These are phyloP conservation scores for Laspeyria flexula DNA, from an alignment of 2,888 invertebrate species.

Conservation along the genomic window DNA sequence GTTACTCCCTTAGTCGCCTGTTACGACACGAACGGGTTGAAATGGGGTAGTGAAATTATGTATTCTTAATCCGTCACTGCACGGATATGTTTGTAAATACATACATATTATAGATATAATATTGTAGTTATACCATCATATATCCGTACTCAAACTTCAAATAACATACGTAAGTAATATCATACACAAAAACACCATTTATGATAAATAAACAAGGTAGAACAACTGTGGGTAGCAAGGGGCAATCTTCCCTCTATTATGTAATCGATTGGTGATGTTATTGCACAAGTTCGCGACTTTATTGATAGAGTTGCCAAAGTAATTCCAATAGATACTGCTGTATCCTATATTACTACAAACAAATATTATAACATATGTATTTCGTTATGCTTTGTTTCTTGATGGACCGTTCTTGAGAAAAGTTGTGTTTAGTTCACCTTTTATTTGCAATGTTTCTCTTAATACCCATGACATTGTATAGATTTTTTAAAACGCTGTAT, in stretches of 20 bases:
- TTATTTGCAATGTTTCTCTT: no score
- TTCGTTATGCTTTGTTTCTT: constrained; percentile 2
- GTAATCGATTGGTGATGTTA: constrained; percentile 75
- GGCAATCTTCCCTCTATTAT: constrained; percentile 66
- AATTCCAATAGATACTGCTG: constrained; percentile 65
- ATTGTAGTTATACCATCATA: no score
- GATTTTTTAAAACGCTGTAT: no score
- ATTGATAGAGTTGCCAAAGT: constrained; percentile 82
- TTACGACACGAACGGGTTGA: no score
- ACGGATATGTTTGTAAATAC: no score
- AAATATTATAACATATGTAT: constrained; percentile 31
- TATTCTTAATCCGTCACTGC: no score
- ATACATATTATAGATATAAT: no score
- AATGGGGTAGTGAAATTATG: no score
- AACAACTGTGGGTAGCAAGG: constrained; percentile 50
- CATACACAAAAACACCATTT: constrained; percentile 16
- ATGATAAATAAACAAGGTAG: constrained; percentile 46
- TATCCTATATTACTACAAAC: constrained; percentile 58
- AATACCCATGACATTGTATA: no score
- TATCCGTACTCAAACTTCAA: no score
- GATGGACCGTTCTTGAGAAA: constrained; percentile 1
- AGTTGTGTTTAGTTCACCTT: constrained; percentile 21
- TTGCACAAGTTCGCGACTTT: constrained; percentile 79
- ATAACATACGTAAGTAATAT: neutral
- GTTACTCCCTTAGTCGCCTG: no score